Percentiles rank a stretch among this genome's conserved stretches.
phyloP scores from a whole-genome alignment of 2,888 invertebrate species.

The Pterostichus madidus region DNA sequence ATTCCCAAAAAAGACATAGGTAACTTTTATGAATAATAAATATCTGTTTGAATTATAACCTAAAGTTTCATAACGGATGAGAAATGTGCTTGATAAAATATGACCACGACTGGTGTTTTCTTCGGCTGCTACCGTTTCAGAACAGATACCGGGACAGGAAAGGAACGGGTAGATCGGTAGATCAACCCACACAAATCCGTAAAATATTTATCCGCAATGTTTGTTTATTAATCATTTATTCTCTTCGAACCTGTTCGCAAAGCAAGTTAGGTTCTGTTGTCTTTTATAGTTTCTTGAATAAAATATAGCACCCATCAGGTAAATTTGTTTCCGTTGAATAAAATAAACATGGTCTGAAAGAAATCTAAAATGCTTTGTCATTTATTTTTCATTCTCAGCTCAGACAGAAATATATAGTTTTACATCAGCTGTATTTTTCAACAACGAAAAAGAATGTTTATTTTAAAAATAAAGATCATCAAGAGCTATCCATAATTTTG shows the following conservation, averaged over 20 bases:
- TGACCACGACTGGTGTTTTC: neutral
- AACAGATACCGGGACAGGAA: neutral
- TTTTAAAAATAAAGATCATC: conserved; percentile 27
- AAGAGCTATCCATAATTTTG: conserved; percentile 22
- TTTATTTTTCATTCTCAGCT: conserved; percentile 24
- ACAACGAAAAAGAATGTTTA: neutral
- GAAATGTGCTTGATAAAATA: conserved; percentile 47
- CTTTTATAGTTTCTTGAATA: conserved; percentile 32
- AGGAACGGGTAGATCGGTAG: too few relatives aligned
- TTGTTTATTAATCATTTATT: conserved; percentile 23
- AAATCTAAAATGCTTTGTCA: conserved; percentile 38
- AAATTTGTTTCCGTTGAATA: conserved; percentile 29
- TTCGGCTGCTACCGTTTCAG: neutral
- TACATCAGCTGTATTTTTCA: conserved; percentile 13
- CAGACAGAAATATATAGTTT: conserved; percentile 17
- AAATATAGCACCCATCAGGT: conserved; percentile 38
- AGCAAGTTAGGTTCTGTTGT: conserved; percentile 33
- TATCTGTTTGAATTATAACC: conserved; percentile 60
- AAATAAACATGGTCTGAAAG: conserved; percentile 24
- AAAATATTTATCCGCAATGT: conserved; percentile 16
- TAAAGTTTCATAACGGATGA: conserved; percentile 48
- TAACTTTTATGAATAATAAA: conserved; percentile 64
- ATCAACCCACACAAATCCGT: neutral
- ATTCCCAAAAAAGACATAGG: conserved; percentile 50
- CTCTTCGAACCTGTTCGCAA: neutral